Base-by-base conservation (phyloP, 30 jellyfish, hydroid and myxozoan species). In the Catostylus mosaicus region DNA sequence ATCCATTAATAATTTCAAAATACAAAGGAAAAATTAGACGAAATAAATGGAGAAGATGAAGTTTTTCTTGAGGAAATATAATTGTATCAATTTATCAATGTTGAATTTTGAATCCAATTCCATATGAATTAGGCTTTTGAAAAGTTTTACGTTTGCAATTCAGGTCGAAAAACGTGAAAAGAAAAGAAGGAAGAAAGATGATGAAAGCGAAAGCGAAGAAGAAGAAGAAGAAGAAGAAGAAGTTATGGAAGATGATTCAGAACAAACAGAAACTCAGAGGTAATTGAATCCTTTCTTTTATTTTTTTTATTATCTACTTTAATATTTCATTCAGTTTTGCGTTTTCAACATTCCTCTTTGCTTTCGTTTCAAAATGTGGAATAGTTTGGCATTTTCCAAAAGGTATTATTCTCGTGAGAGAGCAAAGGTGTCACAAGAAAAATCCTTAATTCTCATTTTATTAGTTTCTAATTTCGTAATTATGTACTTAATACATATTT, bases 181-280 rank as follows among this genome's bases (percentile, higher is more conserved):
- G 75, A 71, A 75, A 31, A 43, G 79, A 47, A 47, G 73, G 47
- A 62, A 78, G 36, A 88, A 63, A 61, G 71, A 45, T 3, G 88
- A 67, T 7, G 96, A 86, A 8, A 90, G 75, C 26, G 54, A 73
- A 14, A 92, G 71, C 18, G 91, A 78, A 16, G 96, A 86, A 8
- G 96, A 86, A 37, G 54, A 73, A 14, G 96, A 79, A 26, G 91
- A 78, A 16, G 96, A 88, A 43, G 90, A 38, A 40, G 96, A 88
- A 59, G 84, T 11, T 12, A 56, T 67, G 43, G 87, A 79, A 38
- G 96, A 88, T 22, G 80, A 69, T 8, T 48, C 88, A 35, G 59
- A 73, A 63, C 63, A 37, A 59, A 74, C 75, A 2, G 90, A 65
- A 10, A 22, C 80, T 27, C 86, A 75, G 48, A 36, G 87, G 98